These are phyloP conservation scores for Tenualosa thibaudeaui DNA, from an alignment of 2,797 vertebrate genomes.

Conservation along the genomic window DNA sequence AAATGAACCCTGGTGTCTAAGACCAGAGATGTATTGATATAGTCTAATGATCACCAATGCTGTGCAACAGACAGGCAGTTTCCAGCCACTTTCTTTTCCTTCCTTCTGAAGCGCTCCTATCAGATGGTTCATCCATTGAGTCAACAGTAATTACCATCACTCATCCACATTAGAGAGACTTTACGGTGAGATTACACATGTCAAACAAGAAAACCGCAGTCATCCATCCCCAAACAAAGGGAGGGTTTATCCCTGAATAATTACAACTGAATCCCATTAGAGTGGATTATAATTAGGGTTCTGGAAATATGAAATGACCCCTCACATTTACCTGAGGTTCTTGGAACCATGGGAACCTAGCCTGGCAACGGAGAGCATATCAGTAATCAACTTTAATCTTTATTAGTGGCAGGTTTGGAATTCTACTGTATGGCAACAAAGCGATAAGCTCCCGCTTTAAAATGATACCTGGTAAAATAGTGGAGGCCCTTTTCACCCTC, in stretches of 20 bases:
- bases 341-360: constrained; percentile 72
- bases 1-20: neutral
- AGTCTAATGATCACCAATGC: constrained; percentile 40
- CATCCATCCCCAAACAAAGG: constrained; percentile 77
- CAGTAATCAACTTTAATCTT: constrained; percentile 81
- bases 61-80: constrained; percentile 44
- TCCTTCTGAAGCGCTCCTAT: constrained; percentile 42
- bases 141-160: constrained; percentile 78
- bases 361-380: constrained; percentile 80
- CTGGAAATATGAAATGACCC: constrained; percentile 87
- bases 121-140: constrained; percentile 69
- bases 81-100: constrained; percentile 26
- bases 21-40: constrained; percentile 23
- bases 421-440: constrained; percentile 74
- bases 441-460: constrained; percentile 75
- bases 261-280: constrained; percentile 83
- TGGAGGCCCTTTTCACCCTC: constrained; percentile 44
- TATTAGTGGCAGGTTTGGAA: constrained; percentile 83
- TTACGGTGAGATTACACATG: constrained; percentile 78
- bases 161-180: constrained; percentile 72
- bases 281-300: constrained; percentile 85
- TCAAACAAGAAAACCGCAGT: constrained; percentile 73
- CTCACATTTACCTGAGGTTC: constrained; percentile 84
- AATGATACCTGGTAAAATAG: constrained; percentile 80
- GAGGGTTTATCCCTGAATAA: constrained; percentile 79